Evolutionary conservation across 1,140 invertebrate genomes (phyloP).

Genomic region (Chrysopa pallens): DNA sequence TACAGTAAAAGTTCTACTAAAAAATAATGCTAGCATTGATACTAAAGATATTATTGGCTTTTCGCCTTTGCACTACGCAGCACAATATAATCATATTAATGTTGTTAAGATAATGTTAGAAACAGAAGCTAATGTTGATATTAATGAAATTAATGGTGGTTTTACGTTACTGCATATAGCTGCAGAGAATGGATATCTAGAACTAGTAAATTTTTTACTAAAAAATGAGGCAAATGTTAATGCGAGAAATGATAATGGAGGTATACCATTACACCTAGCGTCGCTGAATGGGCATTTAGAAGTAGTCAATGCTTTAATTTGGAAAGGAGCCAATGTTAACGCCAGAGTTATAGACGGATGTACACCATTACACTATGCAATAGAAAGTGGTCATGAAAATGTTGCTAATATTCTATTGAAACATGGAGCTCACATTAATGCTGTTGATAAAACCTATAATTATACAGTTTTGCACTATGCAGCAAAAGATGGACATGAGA

Average conservation of each 20-base stretch:
- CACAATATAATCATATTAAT: slow-evolving; percentile 5
- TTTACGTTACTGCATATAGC: slow-evolving; percentile 36
- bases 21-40: slow-evolving; percentile 13
- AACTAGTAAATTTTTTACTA: slow-evolving; percentile 5
- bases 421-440: slow-evolving; percentile 4
- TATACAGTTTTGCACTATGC: too few species aligned
- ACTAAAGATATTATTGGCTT: slow-evolving; percentile 2
- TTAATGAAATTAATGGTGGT: slow-evolving; percentile 29
- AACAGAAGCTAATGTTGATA: slow-evolving; percentile 19
- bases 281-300: slow-evolving; percentile 4
- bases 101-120: slow-evolving; percentile 7
- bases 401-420: slow-evolving; percentile 2
- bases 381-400: slow-evolving; percentile 16
- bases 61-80: slow-evolving; percentile 11
- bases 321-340: slow-evolving; percentile 7
- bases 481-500: too few species aligned
- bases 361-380: slow-evolving; percentile 25
- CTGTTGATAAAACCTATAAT: not conserved
- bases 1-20: slow-evolving; percentile 45
- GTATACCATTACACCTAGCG: slow-evolving; percentile 7
- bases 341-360: slow-evolving; percentile 2
- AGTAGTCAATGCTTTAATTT: slow-evolving; percentile 6
- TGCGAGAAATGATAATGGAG: slow-evolving; percentile 1
- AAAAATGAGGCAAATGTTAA: slow-evolving; percentile 7
- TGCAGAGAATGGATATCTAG: not conserved